phyloP scores from a whole-genome alignment of 2,888 invertebrate genomes.

The Andricus quercusramuli region DNA sequence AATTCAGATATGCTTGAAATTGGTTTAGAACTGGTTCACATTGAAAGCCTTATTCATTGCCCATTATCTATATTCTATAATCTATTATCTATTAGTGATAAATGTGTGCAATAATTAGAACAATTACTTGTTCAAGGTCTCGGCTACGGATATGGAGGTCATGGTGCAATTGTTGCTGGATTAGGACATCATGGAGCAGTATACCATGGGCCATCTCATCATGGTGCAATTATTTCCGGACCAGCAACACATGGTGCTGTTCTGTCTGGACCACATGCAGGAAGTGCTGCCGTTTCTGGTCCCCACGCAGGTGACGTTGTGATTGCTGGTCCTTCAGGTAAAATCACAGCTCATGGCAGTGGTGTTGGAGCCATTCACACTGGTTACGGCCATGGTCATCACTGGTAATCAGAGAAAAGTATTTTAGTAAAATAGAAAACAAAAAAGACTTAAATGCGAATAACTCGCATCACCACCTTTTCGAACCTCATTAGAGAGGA shows the following conservation, averaged over 20 bases:
- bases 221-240: constrained; percentile 68
- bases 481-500: constrained; percentile 15
- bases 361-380: constrained; percentile 73
- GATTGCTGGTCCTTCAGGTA: constrained; percentile 75
- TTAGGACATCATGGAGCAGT: constrained; percentile 50
- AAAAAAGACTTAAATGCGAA: constrained; percentile 39
- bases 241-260: constrained; percentile 72
- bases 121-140: neutral
- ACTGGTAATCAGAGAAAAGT: constrained; percentile 57
- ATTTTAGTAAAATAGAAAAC: constrained; percentile 42
- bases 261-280: constrained; percentile 72
- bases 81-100: too few relatives aligned
- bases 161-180: constrained; percentile 54
- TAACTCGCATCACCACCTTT: constrained; percentile 47
- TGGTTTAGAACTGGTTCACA: too few relatives aligned
- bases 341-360: constrained; percentile 74
- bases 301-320: constrained; percentile 73
- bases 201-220: neutral
- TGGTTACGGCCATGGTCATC: constrained; percentile 67
- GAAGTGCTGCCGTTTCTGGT: constrained; percentile 71
- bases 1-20: too few relatives aligned
- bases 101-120: neutral
- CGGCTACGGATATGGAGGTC: constrained; percentile 60
- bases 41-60: too few relatives aligned
- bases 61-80: too few relatives aligned